Evolutionary conservation across 2,113 vertebrate species (phyloP), one percentile per base, ranked within the genome.

Genomic region (Plecturocebus donacophilus): DNA sequence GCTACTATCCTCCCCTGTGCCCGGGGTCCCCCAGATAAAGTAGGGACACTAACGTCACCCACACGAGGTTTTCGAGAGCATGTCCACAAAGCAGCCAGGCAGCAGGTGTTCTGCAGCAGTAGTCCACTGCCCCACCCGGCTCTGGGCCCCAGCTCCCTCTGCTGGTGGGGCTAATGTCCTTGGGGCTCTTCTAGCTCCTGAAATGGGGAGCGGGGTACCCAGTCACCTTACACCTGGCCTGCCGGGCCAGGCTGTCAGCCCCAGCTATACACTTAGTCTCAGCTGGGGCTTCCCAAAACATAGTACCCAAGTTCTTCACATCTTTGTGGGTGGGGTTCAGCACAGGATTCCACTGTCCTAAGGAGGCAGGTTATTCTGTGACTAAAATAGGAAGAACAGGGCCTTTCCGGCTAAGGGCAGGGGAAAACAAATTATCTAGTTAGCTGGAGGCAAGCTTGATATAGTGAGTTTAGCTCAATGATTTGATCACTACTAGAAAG

Each of bases 31-130:
- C 3, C 8, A 47, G 8, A 11, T 12, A 21, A 20, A 40, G 9
- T 10, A 0, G 20, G 38, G 38, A 56, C 4, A 8, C 6, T 9
- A 20, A 9, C 3, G 30, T 17, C 17, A 7, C 8, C 56, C n/a
- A 32, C 3, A 6, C 0, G 16, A 70, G 84, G 9, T 19, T 23
- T 40, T 32, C 2, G 30, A 5, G n/a, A 40, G 71, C 17, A 17
- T 14, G 10, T 12, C 58, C 58, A 27, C 58, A 61, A 61, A 61
- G 9, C 58, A 61, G 58, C 58, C 58, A 8, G 8, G 21, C 4
- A 23, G 8, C 3, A 30, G 45, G n/a, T 4, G 49, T 45, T 77
- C 5, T 32, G 13, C 4, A 3, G 87, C 40, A 3, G 6, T 3
- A 32, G 61, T 45, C 1, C 0, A 6, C 77, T 23, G 42, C 32